Conservation (phyloP, 1,140 invertebrate species). For the Macrostomum lignano region DNA sequence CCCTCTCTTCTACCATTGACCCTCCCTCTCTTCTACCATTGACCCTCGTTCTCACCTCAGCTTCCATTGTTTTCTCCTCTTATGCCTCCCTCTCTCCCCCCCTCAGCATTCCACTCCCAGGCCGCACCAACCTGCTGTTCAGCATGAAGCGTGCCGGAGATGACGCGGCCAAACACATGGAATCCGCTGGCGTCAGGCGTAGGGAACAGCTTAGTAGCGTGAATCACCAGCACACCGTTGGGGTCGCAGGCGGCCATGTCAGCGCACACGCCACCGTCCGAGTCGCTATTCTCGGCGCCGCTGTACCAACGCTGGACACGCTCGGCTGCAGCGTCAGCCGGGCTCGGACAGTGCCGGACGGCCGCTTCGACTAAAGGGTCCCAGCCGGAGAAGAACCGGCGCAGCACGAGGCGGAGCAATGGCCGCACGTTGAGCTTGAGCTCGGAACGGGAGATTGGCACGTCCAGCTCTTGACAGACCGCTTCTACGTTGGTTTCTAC, state of each 20-base stretch:
- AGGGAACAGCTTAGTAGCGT: slow-evolving; percentile 97
- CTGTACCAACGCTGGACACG: slow-evolving; percentile 81
- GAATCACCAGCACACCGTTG: slow-evolving; percentile 53
- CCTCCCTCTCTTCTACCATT: too few species aligned
- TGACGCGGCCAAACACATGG: slow-evolving; percentile 66
- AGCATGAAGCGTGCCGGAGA: slow-evolving; percentile 76
- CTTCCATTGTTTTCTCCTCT: too few species aligned
- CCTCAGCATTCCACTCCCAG: too few species aligned
- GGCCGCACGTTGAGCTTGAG: slow-evolving; percentile 82
- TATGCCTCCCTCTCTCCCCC: too few species aligned
- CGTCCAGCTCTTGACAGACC: slow-evolving; percentile 62
- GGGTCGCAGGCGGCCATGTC: slow-evolving; percentile 73
- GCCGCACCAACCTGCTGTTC: slow-evolving; percentile 60
- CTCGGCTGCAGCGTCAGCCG: slow-evolving; percentile 48
- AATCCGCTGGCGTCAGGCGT: slow-evolving; percentile 88
- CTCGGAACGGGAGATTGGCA: slow-evolving; percentile 71
- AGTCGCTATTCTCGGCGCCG: too few species aligned
- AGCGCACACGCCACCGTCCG: slow-evolving; percentile 45
- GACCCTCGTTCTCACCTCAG: too few species aligned
- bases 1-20: too few species aligned
- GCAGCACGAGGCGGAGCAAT: slow-evolving; percentile 58
- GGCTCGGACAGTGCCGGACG: slow-evolving; percentile 66
- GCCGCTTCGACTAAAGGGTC: slow-evolving; percentile 76
- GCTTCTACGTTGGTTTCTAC: slow-evolving; percentile 59
- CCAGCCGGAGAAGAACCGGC: slow-evolving; percentile 69